A percentile compares a stretch with the other conserved stretches of the same genome.
Evolutionary conservation across 2,797 vertebrate genomes (phyloP).

Genomic region (Mastacembelus armatus): DNA sequence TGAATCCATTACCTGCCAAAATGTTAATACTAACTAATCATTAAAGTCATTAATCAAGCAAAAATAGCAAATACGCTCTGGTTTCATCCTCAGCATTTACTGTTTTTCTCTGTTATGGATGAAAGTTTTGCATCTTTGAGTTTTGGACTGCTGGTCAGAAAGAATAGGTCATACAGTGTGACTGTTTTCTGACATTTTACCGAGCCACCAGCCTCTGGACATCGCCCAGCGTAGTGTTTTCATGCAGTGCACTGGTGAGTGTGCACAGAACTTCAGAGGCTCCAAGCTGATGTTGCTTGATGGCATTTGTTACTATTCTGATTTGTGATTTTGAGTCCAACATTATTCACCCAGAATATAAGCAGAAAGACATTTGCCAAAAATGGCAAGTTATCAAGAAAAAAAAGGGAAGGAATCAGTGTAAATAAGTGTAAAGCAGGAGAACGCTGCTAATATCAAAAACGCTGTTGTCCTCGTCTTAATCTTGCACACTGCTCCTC

Average conservation of each 20-base stretch:
- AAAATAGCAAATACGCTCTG: neutral
- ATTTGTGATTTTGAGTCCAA: no score
- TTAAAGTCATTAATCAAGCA: neutral
- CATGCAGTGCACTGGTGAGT: neutral
- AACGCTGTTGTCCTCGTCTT: conserved; percentile 9
- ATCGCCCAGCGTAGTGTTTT: neutral
- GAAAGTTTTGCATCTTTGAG: neutral
- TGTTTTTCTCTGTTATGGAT: neutral
- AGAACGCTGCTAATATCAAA: conserved; percentile 17
- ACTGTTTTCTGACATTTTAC: neutral
- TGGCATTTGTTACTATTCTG: no score
- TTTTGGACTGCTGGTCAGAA: no score
- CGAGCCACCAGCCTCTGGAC: neutral
- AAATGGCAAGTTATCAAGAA: no score
- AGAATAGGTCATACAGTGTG: neutral
- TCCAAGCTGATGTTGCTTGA: no score
- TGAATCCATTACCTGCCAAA: neutral
- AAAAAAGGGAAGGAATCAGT: no score
- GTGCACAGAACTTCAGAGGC: no score
- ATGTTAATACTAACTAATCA: neutral
- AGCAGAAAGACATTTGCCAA: no score
- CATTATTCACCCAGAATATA: no score
- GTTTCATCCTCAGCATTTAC: neutral
- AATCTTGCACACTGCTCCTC: conserved; percentile 15
- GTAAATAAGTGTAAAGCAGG: neutral